Base-by-base conservation (phyloP, 2,888 invertebrate genomes). In the Cantharis nigra region DNA sequence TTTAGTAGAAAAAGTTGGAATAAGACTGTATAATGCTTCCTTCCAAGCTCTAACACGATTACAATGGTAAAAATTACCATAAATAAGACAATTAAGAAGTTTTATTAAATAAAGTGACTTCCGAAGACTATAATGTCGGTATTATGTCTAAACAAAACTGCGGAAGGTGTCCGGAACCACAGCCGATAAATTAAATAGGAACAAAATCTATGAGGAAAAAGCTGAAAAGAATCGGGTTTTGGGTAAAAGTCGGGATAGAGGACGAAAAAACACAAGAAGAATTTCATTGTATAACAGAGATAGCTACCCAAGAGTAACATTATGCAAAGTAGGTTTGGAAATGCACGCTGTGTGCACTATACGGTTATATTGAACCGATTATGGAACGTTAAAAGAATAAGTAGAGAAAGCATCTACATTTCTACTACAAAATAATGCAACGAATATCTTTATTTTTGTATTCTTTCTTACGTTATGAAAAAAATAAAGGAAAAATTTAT, bases 291-390 rank as follows among this genome's bases (percentile, higher is more conserved):
- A 79, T 84, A 83, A 83, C 83, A 81, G 81, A 81, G 82, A 83
- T 83, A 83, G 82, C 85, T 83, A 84, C 86, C 86, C 87, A 82
- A 79, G 86, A 85, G 87, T 83, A 85, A 86, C 86, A 86, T 87
- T 87, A 87, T 87, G 86, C 84, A 87, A 87, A 87, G 81, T 83
- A 80, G 80, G 75, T 79, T 80, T 78, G 79, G 71, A 80, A 79
- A 76, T 81, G 81, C 78, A 81, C 78, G 80, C 78, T 80, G 72
- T 79, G 79, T 81, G 82, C 80, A 78, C 72, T 71, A 77, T 77
- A 77, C 74, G 74, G 73, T 81, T 82, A 79, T 81, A 81, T 80
- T 78, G 81, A 75, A 72, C 75, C 80, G 80, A 81, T 81, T 82
- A 81, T 76, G 74, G 78, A 65, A 75, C 70, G 76, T 69, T 71